Evolutionary conservation across 2,797 vertebrate species (phyloP).

Genomic region (Coilia nasus): DNA sequence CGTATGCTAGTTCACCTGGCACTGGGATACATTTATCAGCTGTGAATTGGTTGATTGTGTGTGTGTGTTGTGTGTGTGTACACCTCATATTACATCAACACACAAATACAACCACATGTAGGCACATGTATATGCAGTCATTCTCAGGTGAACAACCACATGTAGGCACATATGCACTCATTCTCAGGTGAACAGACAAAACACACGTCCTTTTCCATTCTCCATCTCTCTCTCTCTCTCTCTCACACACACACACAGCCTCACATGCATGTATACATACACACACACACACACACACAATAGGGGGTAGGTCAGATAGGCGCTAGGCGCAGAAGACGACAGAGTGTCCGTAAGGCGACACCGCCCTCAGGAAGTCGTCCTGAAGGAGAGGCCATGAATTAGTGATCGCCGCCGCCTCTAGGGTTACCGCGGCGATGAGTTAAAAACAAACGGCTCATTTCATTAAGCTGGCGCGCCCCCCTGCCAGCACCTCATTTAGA

Average conservation of each 20-base stretch:
- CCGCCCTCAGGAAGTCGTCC: conserved; percentile 64
- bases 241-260: conserved; percentile 18
- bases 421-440: conserved; percentile 52
- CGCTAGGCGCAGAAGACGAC: conserved; percentile 4
- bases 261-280: conserved; percentile 25
- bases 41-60: not conserved
- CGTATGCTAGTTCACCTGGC: not conserved
- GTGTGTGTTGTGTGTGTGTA: conserved; percentile 17
- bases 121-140: not conserved
- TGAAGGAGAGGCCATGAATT: conserved; percentile 67
- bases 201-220: not conserved
- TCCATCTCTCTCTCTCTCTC: not conserved
- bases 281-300: conserved; percentile 12
- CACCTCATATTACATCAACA: conserved; percentile 22
- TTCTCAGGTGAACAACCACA: too few relatives aligned
- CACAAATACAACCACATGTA: not conserved
- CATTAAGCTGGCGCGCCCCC: conserved; percentile 49
- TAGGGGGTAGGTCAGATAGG: not conserved
- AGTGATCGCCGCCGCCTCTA: conserved; percentile 67
- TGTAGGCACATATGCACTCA: not conserved
- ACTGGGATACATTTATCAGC: not conserved
- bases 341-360: conserved; percentile 48
- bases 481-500: conserved; percentile 58
- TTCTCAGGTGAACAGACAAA: not conserved
- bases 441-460: conserved; percentile 54